Percentiles rank a stretch among this genome's conserved stretches.
These are phyloP conservation scores for Epirrhoe tristata DNA, from an alignment of 2,888 invertebrate species.

Conservation along the genomic window DNA sequence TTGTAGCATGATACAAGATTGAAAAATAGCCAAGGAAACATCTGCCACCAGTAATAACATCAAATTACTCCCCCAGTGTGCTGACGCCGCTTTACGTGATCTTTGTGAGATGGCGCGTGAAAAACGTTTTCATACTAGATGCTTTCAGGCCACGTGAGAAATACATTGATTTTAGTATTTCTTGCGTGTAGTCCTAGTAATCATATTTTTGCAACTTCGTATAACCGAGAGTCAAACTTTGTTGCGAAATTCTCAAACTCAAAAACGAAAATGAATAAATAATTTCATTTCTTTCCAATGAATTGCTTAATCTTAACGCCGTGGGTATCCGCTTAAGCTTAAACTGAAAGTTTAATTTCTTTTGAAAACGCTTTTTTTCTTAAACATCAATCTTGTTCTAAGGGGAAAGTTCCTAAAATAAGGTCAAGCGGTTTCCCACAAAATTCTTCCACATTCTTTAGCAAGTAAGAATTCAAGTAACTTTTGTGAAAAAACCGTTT, in stretches of 20 bases:
- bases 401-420: conserved; percentile 70
- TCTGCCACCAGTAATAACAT: conserved; percentile 72
- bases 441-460: conserved; percentile 67
- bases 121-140: conserved; percentile 35
- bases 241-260: neutral
- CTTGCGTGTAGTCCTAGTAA: neutral
- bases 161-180: conserved; percentile 4
- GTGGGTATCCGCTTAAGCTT: conserved; percentile 28
- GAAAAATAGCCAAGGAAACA: conserved; percentile 70
- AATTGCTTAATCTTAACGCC: neutral
- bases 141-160: conserved; percentile 18
- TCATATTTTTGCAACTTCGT: no score
- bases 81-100: conserved; percentile 70
- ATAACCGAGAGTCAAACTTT: neutral
- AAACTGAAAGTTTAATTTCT: conserved; percentile 48
- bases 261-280: neutral
- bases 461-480: conserved; percentile 62
- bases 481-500: conserved; percentile 44
- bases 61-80: conserved; percentile 64
- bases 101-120: conserved; percentile 50
- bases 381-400: conserved; percentile 77
- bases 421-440: conserved; percentile 72
- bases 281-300: neutral
- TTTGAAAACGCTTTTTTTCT: conserved; percentile 58
- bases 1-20: conserved; percentile 56